Percentiles rank a stretch among this genome's conserved stretches.
Evolutionary conservation across 2,113 vertebrate species (phyloP).

Genomic region (Neodontobutis hainanensis): DNA sequence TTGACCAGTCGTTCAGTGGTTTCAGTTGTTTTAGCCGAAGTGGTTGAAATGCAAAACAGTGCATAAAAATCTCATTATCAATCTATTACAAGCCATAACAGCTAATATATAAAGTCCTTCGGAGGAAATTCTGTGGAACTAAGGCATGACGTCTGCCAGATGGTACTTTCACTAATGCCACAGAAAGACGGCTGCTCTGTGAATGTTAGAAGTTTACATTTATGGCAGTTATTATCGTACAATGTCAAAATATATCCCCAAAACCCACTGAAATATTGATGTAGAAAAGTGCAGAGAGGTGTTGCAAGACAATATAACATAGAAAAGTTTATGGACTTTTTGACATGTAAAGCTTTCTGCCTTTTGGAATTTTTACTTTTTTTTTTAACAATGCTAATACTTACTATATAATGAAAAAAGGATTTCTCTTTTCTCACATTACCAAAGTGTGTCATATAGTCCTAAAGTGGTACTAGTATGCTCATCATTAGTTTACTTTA

Average conservation of each 20-base stretch:
- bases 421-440: too few species aligned
- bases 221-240: background rate
- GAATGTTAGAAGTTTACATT: background rate
- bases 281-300: too few species aligned
- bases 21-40: background rate
- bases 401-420: too few species aligned
- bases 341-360: too few species aligned
- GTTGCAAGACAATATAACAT: too few species aligned
- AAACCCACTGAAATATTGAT: too few species aligned
- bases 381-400: too few species aligned
- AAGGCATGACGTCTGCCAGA: constrained; percentile 8
- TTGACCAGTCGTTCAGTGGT: background rate
- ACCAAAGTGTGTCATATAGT: too few species aligned
- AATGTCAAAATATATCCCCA: too few species aligned
- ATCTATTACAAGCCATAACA: background rate
- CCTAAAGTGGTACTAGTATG: background rate
- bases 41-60: background rate
- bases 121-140: constrained; percentile 24
- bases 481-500: background rate
- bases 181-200: constrained; percentile 9
- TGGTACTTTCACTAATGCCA: constrained; percentile 22
- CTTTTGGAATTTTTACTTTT: too few species aligned
- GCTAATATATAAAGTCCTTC: constrained; percentile 29
- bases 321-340: too few species aligned
- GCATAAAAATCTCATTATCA: background rate